phyloP scores from a whole-genome alignment of 2,797 vertebrate species.

The Muraenolepis orangiensis region DNA sequence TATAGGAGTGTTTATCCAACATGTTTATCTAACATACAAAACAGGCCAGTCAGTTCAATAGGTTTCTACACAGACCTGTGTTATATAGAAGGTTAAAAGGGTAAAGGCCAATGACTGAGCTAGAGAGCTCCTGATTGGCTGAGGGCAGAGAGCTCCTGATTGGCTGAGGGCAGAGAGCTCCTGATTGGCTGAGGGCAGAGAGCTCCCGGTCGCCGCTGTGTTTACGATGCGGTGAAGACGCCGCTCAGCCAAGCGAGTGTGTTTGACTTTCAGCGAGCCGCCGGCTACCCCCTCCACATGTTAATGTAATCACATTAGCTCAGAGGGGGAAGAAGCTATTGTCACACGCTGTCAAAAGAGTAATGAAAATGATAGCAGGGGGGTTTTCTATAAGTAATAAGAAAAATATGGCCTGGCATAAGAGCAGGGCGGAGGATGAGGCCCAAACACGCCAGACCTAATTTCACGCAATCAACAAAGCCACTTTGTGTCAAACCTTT shows the following conservation, averaged over 20 bases:
- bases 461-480: constrained; percentile 73
- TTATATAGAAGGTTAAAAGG: too few species aligned
- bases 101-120: too few species aligned
- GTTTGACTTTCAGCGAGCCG: constrained; percentile 20
- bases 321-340: constrained; percentile 49
- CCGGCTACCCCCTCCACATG: constrained; percentile 43
- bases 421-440: constrained; percentile 48
- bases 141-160: too few species aligned
- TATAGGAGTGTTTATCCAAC: too few species aligned
- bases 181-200: background rate
- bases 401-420: constrained; percentile 40
- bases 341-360: constrained; percentile 58
- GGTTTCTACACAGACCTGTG: too few species aligned
- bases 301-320: constrained; percentile 67
- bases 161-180: background rate
- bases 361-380: constrained; percentile 53
- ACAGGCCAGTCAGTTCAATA: too few species aligned
- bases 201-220: background rate
- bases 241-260: background rate
- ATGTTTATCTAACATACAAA: too few species aligned
- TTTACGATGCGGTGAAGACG: background rate
- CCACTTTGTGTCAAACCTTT: constrained; percentile 65
- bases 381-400: constrained; percentile 53
- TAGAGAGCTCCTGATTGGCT: too few species aligned
- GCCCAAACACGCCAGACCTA: constrained; percentile 51